Conservation (phyloP, 2,113 vertebrate genomes). For the Haemorhous mexicanus region DNA sequence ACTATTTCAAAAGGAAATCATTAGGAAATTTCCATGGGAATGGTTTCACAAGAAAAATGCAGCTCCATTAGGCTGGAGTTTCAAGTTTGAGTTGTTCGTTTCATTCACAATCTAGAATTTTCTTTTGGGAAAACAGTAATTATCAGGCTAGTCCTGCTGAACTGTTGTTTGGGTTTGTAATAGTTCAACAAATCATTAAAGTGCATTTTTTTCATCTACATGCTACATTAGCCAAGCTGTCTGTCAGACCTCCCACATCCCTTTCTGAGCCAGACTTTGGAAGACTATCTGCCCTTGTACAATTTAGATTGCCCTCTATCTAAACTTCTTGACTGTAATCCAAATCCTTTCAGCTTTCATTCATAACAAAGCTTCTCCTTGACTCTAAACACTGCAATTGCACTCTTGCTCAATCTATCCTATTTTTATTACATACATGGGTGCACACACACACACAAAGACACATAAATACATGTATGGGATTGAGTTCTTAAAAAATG, state of each 20-base stretch:
- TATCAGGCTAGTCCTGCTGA: not conserved
- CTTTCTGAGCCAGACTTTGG: not conserved
- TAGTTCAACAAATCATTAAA: conserved; percentile 3
- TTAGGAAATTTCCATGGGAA: not conserved
- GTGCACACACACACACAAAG: rapidly evolving
- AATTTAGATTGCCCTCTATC: not conserved
- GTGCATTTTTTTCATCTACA: not conserved
- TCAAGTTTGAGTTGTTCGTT: not conserved
- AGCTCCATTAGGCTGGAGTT: not conserved
- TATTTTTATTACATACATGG: not conserved
- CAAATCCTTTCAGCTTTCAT: not conserved
- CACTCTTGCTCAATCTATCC: not conserved
- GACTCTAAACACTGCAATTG: not conserved
- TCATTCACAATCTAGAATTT: not conserved
- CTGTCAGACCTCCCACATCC: not conserved
- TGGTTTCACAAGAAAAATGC: not conserved
- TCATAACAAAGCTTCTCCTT: not conserved
- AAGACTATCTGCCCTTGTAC: not conserved
- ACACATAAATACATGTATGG: not conserved
- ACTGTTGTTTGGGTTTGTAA: conserved; percentile 9
- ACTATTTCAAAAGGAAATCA: not conserved
- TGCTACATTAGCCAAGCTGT: not conserved
- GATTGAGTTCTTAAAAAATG: not conserved
- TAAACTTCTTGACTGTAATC: not conserved
- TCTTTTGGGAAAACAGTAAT: not conserved